Conservation (phyloP, 2,888 invertebrate species). For the Prosopocoilus inquinatus region DNA sequence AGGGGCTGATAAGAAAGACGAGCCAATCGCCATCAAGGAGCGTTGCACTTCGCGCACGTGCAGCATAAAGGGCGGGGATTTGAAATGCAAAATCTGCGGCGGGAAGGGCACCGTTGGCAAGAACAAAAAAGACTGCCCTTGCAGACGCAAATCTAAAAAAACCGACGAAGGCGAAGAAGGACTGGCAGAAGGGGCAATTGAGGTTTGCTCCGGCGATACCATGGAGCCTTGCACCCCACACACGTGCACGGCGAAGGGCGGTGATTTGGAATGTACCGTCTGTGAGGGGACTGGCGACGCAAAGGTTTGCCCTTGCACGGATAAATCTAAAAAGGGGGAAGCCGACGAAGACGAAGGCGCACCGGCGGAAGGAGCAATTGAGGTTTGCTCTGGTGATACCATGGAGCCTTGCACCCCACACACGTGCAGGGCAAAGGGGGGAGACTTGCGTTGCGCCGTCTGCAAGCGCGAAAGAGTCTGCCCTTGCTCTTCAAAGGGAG, state of each 20-base stretch:
- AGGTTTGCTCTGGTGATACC: background rate
- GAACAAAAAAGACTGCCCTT: conserved; percentile 11
- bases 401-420: conserved; percentile 12
- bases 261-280: conserved; percentile 13
- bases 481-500: background rate
- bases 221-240: conserved; percentile 13
- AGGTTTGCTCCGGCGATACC: conserved; percentile 2
- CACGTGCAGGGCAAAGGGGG: conserved; percentile 14
- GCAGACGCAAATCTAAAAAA: background rate
- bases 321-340: background rate
- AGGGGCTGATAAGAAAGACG: too few relatives aligned
- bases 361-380: background rate
- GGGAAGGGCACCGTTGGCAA: background rate
- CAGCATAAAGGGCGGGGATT: conserved; percentile 9
- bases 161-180: background rate
- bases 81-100: conserved; percentile 6
- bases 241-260: conserved; percentile 20
- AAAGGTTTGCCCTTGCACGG: background rate
- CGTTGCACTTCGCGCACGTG: conserved; percentile 12
- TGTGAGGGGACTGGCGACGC: conserved; percentile 7
- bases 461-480: conserved; percentile 2
- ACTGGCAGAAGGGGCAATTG: too few relatives aligned
- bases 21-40: background rate
- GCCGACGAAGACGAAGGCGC: background rate
- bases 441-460: conserved; percentile 6